Evolutionary conservation across 2,888 invertebrate genomes (phyloP).

Genomic region (Erannis defoliaria): DNA sequence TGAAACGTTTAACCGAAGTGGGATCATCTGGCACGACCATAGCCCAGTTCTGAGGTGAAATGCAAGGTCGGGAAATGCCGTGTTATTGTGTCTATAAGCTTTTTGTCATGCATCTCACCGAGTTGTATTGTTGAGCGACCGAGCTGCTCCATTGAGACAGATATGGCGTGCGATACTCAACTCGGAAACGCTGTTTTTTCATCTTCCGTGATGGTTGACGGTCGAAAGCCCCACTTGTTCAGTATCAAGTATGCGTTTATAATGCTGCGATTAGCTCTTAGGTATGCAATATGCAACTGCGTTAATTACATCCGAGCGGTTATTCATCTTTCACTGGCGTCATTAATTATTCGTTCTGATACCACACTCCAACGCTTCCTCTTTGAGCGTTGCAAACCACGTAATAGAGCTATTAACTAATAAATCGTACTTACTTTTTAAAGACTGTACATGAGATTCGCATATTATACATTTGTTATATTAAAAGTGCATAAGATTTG

Average conservation of each 20-base stretch:
- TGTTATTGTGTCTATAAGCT: slow-evolving; percentile 74
- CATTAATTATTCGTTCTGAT: slow-evolving; percentile 47
- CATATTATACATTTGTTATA: slow-evolving; percentile 5
- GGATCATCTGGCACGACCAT: slow-evolving; percentile 73
- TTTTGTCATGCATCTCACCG: slow-evolving; percentile 79
- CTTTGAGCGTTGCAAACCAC: slow-evolving; percentile 25
- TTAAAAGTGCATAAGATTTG: slow-evolving; percentile 3
- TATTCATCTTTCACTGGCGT: slow-evolving; percentile 53
- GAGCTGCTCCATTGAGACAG: slow-evolving; percentile 77
- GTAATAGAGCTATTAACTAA: slow-evolving; percentile 33
- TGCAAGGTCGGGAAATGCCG: slow-evolving; percentile 74
- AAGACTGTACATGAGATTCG: neutral
- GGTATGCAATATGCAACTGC: slow-evolving; percentile 49
- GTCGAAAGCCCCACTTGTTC: slow-evolving; percentile 70
- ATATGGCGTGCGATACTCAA: slow-evolving; percentile 77
- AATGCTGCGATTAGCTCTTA: slow-evolving; percentile 57
- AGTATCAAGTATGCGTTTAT: slow-evolving; percentile 68
- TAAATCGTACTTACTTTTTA: slow-evolving; percentile 15
- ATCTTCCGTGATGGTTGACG: slow-evolving; percentile 72
- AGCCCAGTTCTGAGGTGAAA: slow-evolving; percentile 76
- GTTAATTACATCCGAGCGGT: slow-evolving; percentile 53
- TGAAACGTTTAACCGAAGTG: slow-evolving; percentile 65
- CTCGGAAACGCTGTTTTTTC: slow-evolving; percentile 63
- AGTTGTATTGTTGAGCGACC: slow-evolving; percentile 71
- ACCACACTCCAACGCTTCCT: slow-evolving; percentile 47